A percentile compares a stretch with the other conserved stretches of the same genome.
Conservation (phyloP, 1,140 invertebrate species). For the Spodoptera litura region DNA sequence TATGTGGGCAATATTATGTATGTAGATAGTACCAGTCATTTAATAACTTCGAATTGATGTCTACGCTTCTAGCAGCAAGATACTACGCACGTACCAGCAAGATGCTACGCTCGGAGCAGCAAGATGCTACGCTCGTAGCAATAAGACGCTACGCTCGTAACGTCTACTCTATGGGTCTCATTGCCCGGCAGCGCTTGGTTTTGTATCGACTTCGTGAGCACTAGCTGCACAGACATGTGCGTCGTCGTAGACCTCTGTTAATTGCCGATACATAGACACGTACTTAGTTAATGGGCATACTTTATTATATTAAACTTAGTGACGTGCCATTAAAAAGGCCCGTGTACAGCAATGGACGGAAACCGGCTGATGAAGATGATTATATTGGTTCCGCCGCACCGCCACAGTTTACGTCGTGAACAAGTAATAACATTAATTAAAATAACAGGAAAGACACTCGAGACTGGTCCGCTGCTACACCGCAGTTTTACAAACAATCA, state of each 20-base stretch:
- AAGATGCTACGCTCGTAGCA: no score
- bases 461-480: no score
- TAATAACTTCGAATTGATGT: neutral
- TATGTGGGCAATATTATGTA: neutral
- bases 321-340: neutral
- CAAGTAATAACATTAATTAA: neutral
- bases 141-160: no score
- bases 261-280: slow-evolving; percentile 60
- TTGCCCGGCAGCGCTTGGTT: slow-evolving; percentile 35
- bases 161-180: no score
- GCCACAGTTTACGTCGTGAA: neutral
- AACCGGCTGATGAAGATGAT: neutral
- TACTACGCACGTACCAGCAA: no score
- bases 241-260: slow-evolving; percentile 3
- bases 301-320: neutral
- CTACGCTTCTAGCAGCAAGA: no score
- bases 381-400: neutral
- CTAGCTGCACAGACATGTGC: neutral
- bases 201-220: neutral
- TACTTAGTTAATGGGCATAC: slow-evolving; percentile 21
- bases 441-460: no score
- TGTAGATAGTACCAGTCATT: neutral
- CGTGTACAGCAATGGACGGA: neutral
- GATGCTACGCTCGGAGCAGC: no score
- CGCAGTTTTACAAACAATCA: no score